Base-by-base conservation (phyloP, 1,140 invertebrate genomes). In the Macrotrachela quadricornifera region DNA sequence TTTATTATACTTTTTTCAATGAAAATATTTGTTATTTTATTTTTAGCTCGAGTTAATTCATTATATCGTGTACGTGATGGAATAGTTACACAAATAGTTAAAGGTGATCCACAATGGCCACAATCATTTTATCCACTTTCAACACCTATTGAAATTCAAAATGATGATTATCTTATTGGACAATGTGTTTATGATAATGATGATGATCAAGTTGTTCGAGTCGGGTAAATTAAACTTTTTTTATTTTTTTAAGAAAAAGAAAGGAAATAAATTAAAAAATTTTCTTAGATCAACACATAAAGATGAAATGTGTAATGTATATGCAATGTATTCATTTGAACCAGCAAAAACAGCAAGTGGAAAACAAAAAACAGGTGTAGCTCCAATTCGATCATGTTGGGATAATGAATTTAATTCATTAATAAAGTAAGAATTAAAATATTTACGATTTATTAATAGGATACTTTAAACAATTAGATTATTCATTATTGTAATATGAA, bases 221-320 rank as follows among this genome's bases (percentile, higher is more conserved):
- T 45, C 10, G 39, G 48, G 21, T 30, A 30, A n/a, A n/a, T n/a
- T n/a, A n/a, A n/a, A n/a, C n/a, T n/a, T n/a, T n/a, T n/a, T n/a
- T n/a, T n/a, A n/a, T n/a, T n/a, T n/a, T n/a, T n/a, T n/a, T n/a
- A n/a, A n/a, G n/a, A n/a, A n/a, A n/a, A n/a, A n/a, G n/a, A n/a
- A n/a, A n/a, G n/a, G n/a, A n/a, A n/a, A n/a, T n/a, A n/a, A n/a
- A n/a, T n/a, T n/a, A n/a, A n/a, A n/a, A n/a, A 30, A 30, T 30
- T 30, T 30, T 30, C 8, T 30, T 30, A 30, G 21, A 16, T 67
- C 78, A 10, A 92, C 88, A n/a, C 84, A 84, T 59, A 75, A 81
- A 17, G 86, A 97, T 64, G 92, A 97, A 73, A 97, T 97, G 92
- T 97, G 92, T 73, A 97, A 97, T 70, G 95, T 97, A 68, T 97